Conservation (phyloP, 1,140 invertebrate species). For the Pseudomyrmex gracilis region DNA sequence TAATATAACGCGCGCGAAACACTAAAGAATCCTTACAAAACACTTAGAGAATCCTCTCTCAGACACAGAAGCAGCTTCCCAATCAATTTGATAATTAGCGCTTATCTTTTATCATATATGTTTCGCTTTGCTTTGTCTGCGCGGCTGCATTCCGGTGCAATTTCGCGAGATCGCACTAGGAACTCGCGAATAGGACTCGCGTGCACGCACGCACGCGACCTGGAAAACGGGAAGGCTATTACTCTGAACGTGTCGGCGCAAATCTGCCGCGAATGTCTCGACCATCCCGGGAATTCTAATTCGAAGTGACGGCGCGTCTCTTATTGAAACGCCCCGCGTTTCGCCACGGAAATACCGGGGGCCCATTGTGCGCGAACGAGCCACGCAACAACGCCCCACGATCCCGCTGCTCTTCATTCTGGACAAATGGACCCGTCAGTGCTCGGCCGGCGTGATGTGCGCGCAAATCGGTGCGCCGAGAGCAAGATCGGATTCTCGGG, state of each 20-base stretch:
- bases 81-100: neutral
- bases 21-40: too few species aligned
- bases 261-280: slow-evolving; percentile 49
- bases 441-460: neutral
- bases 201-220: neutral
- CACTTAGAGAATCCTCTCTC: too few species aligned
- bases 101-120: neutral
- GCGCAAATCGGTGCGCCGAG: slow-evolving; percentile 12
- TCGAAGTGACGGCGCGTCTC: slow-evolving; percentile 37
- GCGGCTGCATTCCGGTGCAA: neutral
- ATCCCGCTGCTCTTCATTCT: slow-evolving; percentile 26
- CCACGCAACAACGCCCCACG: slow-evolving; percentile 31
- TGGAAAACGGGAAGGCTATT: too few species aligned
- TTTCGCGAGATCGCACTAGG: neutral
- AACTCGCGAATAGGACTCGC: neutral
- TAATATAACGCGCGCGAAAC: too few species aligned
- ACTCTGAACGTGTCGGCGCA: neutral
- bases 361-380: slow-evolving; percentile 42
- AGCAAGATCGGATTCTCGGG: slow-evolving; percentile 35
- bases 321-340: slow-evolving; percentile 44
- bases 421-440: slow-evolving; percentile 51
- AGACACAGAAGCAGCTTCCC: neutral
- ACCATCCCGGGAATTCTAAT: slow-evolving; percentile 60
- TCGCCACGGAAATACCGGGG: slow-evolving; percentile 56
- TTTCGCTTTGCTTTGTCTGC: neutral